These are phyloP conservation scores for Anticlea derivata DNA, from an alignment of 2,888 invertebrate species.

Conservation along the genomic window DNA sequence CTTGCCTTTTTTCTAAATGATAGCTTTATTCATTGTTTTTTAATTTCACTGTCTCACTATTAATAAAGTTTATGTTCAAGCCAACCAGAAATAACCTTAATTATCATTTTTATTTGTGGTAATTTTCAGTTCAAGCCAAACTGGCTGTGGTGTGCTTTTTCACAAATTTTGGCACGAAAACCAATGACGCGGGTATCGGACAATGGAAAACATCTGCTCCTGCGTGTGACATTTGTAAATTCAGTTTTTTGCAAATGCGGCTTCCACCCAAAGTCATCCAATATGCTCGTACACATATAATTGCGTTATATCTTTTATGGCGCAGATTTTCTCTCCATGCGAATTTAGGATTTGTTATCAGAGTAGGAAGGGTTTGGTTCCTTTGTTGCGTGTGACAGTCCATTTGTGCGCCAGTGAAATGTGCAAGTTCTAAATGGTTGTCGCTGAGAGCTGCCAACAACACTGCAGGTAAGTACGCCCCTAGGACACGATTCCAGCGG, in stretches of 20 bases:
- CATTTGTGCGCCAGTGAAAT: slow-evolving; percentile 35
- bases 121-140: slow-evolving; percentile 20
- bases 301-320: slow-evolving; percentile 28
- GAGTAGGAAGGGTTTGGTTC: slow-evolving; percentile 12
- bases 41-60: too few species aligned
- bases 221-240: slow-evolving; percentile 33
- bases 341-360: slow-evolving; percentile 15
- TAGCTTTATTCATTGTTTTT: too few species aligned
- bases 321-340: neutral
- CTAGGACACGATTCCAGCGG: slow-evolving; percentile 37
- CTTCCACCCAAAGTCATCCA: slow-evolving; percentile 31
- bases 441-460: slow-evolving; percentile 43
- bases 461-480: slow-evolving; percentile 46
- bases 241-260: slow-evolving; percentile 31
- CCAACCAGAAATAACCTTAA: too few species aligned
- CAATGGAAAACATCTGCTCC: slow-evolving; percentile 33
- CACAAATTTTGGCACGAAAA: slow-evolving; percentile 34
- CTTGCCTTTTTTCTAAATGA: too few species aligned
- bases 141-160: slow-evolving; percentile 22
- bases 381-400: slow-evolving; percentile 19
- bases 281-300: slow-evolving; percentile 32
- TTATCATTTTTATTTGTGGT: slow-evolving; percentile 16
- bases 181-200: slow-evolving; percentile 27
- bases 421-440: slow-evolving; percentile 44
- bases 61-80: too few species aligned